Percentiles rank a stretch among this genome's conserved stretches.
Conservation (phyloP, 2,797 vertebrate species). For the Fistularia tabacaria region DNA sequence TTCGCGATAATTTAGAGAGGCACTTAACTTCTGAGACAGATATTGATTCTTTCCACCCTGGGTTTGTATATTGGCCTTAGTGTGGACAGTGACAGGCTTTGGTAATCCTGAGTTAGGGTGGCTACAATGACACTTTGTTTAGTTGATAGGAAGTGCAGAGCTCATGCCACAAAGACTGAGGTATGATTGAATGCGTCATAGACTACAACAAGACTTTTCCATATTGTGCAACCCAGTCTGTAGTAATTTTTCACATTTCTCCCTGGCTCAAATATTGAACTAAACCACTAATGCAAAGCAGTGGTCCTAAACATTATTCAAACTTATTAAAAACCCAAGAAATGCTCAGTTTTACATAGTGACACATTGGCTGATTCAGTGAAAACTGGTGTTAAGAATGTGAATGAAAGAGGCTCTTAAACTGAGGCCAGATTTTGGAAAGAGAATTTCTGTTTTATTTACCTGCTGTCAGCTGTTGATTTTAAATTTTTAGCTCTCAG, state of each 20-base stretch:
- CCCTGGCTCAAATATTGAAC: slow-evolving; percentile 6
- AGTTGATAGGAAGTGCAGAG: slow-evolving; percentile 77
- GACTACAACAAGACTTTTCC: slow-evolving; percentile 64
- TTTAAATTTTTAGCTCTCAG: slow-evolving; percentile 27
- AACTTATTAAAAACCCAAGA: slow-evolving; percentile 23
- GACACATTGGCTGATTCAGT: slow-evolving; percentile 36
- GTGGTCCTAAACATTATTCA: slow-evolving; percentile 13
- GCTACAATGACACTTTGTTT: slow-evolving; percentile 72
- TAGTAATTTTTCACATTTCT: slow-evolving; percentile 11
- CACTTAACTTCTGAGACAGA: slow-evolving; percentile 31
- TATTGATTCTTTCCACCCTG: slow-evolving; percentile 22
- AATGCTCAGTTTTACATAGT: slow-evolving; percentile 14
- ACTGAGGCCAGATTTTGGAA: slow-evolving; percentile 29
- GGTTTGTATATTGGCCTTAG: slow-evolving; percentile 47
- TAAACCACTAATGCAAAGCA: background rate
- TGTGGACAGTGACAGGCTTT: slow-evolving; percentile 58
- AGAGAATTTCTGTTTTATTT: slow-evolving; percentile 10
- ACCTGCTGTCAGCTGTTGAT: slow-evolving; percentile 5
- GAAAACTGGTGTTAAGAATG: background rate
- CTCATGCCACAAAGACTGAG: slow-evolving; percentile 70
- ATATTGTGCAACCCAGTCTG: slow-evolving; percentile 41
- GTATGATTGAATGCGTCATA: slow-evolving; percentile 34
- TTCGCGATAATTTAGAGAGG: slow-evolving; percentile 61
- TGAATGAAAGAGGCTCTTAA: too few relatives aligned
- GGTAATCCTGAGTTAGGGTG: slow-evolving; percentile 46